Base-by-base conservation (phyloP, 2,113 vertebrate genomes). In the Trematocara nigrifrons region DNA sequence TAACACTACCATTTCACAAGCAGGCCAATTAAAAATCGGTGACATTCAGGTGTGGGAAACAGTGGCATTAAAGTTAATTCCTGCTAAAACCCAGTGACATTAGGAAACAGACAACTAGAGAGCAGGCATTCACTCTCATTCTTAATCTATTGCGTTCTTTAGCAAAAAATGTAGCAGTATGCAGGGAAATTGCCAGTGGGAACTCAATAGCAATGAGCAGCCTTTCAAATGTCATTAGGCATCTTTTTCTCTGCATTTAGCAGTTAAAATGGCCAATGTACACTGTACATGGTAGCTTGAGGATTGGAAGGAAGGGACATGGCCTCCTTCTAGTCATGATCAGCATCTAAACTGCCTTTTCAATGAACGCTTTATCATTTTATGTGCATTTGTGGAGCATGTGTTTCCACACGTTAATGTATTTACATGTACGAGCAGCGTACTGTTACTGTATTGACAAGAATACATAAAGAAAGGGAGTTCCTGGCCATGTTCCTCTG, bases 1-100 rank as follows among this genome's bases (percentile, higher is more conserved):
- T 86, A 91, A 93, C 87, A 40, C 76, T 87, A 92, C 81, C 89
- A 84, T 92, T 95, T 93, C 86, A 89, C 80, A 87, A 88, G 86
- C 64, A 57, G 86, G 87, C 93, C 94, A 95, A 95, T 96, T 95
- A 96, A 96, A 95, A 92, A 40, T 87, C 86, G 77, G 87, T 96
- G 96, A 96, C 96, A 95, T 97, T 96, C 92, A 93, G 89, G 89
- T 91, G 82, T 87, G 79, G 71, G 64, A 92, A 88, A 95, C 82
- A 59, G 69, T 95, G 95, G 94, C 95, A 96, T 96, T 96, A 94
- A 95, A 92, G 95, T 93, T 91, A 89, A 95, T 94, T 96, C 92
- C 87, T 80, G 85, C 87, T 90, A 91, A 95, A 95, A 95, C 82
- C 82, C 91, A 91, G 89, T 96, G 95, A 95, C 95, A 95, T 96